phyloP scores from a whole-genome alignment of 2,888 invertebrate species.

The Drymonia ruficornis region DNA sequence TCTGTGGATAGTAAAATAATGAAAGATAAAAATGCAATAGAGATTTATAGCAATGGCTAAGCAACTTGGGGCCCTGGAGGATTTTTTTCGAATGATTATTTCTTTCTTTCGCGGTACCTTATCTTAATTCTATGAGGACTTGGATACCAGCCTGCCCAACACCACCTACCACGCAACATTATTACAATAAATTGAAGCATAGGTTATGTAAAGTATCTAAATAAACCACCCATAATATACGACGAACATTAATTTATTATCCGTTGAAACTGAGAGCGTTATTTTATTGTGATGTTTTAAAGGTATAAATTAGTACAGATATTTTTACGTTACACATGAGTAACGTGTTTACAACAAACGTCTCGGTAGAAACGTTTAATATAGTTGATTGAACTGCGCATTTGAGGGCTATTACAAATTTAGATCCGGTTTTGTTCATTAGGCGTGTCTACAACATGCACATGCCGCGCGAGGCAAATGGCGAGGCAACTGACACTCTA shows the following conservation, averaged over 20 bases:
- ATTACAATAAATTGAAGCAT: neutral
- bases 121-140: too few relatives aligned
- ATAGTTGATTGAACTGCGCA: neutral
- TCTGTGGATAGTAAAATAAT: too few relatives aligned
- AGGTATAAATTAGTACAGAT: neutral
- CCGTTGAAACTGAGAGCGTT: neutral
- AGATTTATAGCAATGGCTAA: too few relatives aligned
- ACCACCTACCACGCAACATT: neutral
- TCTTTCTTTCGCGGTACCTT: too few relatives aligned
- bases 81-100: too few relatives aligned
- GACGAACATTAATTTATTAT: constrained; percentile 2
- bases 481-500: too few relatives aligned
- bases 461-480: too few relatives aligned
- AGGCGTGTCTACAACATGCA: too few relatives aligned
- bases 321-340: neutral
- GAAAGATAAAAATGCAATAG: too few relatives aligned
- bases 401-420: too few relatives aligned
- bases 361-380: neutral
- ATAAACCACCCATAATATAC: neutral
- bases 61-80: too few relatives aligned
- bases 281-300: constrained; percentile 1
- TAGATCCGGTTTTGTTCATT: too few relatives aligned
- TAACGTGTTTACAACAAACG: neutral
- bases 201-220: neutral
- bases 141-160: neutral